Evolutionary conservation across 2,113 vertebrate species (phyloP).

Genomic region (Seriola aureovittata): DNA sequence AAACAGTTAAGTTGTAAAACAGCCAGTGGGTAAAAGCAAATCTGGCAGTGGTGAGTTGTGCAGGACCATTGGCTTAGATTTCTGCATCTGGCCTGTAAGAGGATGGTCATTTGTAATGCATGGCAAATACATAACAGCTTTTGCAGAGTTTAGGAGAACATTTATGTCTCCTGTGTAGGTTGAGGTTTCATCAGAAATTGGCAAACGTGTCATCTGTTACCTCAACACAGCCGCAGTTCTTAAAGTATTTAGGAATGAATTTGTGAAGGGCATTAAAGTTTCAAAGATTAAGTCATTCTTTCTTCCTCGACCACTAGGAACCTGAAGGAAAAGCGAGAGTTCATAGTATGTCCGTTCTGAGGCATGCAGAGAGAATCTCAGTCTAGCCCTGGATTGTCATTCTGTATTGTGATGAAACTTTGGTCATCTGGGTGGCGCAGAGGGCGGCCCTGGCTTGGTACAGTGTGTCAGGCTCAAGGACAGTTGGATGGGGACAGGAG

Average conservation of each 20-base stretch:
- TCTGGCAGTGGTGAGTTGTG: neutral
- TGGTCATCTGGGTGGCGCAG: neutral
- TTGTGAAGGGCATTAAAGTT: neutral
- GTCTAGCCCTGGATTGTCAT: neutral
- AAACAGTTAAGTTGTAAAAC: conserved; percentile 24
- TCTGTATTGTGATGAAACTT: neutral
- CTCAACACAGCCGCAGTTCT: conserved; percentile 2
- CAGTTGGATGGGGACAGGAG: neutral
- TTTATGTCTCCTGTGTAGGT: conserved; percentile 12
- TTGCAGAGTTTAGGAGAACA: conserved; percentile 5
- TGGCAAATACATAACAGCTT: conserved; percentile 6
- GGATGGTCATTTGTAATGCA: conserved; percentile 24
- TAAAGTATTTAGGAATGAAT: conserved; percentile 5
- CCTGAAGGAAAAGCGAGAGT: neutral
- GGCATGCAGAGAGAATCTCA: neutral
- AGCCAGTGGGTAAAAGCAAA: neutral
- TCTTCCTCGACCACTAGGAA: neutral
- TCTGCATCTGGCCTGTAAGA: conserved; percentile 35
- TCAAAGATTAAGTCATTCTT: neutral
- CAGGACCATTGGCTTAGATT: conserved; percentile 4
- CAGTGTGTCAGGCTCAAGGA: conserved; percentile 6
- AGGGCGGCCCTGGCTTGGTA: neutral
- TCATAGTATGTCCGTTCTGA: neutral
- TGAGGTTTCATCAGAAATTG: conserved; percentile 11
- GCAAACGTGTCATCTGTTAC: conserved; percentile 12